Conservation (phyloP, 1,140 invertebrate genomes). For the Marisa cornuarietis region DNA sequence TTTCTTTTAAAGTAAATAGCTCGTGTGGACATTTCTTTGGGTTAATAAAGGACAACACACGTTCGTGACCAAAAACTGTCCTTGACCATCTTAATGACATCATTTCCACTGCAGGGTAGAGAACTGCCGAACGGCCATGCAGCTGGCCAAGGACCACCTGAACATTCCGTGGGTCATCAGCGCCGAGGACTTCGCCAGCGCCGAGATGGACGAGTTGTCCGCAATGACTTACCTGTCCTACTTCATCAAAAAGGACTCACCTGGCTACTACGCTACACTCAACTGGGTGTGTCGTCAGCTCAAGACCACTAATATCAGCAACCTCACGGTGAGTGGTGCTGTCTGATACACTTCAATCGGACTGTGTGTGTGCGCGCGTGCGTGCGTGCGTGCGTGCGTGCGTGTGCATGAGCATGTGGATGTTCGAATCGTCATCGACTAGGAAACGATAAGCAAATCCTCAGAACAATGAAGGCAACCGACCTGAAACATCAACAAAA, state of each 20-base stretch:
- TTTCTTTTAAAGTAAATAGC: too few species aligned
- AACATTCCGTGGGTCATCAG: conserved; percentile 92
- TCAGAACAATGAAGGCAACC: too few species aligned
- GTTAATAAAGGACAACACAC: not conserved
- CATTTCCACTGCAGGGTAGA: conserved; percentile 73
- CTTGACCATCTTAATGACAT: too few species aligned
- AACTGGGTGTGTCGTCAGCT: conserved; percentile 81
- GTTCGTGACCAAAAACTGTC: too few species aligned
- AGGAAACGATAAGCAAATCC: too few species aligned
- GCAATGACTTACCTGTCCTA: conserved; percentile 99
- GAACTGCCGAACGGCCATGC: conserved; percentile 93
- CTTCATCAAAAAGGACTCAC: conserved; percentile 95
- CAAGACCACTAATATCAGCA: conserved; percentile 69
- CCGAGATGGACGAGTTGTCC: conserved; percentile 94
- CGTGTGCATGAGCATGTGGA: conserved; percentile 8
- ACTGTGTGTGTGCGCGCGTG: not conserved
- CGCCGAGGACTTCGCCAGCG: conserved; percentile 93
- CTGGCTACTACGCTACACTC: conserved; percentile 91
- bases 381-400: not conserved
- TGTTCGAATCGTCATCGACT: not conserved
- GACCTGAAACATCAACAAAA: too few species aligned
- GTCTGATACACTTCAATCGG: not conserved
- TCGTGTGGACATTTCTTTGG: not conserved
- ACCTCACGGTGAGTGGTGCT: conserved; percentile 85
- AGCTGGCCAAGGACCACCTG: conserved; percentile 87